phyloP scores from a whole-genome alignment of 2,888 invertebrate genomes.

The Cerastis leucographa region DNA sequence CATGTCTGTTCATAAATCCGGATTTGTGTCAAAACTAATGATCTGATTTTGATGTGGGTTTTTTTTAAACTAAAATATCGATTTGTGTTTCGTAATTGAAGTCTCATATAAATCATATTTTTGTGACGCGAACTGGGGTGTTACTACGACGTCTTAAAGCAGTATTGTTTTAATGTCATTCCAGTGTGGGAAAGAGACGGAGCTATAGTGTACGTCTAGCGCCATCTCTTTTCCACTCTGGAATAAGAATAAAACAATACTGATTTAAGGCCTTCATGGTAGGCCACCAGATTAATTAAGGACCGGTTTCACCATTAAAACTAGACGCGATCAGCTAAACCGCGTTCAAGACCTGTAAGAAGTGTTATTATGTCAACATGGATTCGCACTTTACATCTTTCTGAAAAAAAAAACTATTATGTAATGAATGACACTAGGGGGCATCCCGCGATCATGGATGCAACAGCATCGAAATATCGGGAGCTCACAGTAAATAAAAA shows the following conservation, averaged over 20 bases:
- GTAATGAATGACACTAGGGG: background rate
- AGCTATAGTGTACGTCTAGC: too few species aligned
- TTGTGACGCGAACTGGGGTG: background rate
- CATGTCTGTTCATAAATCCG: slow-evolving; percentile 43
- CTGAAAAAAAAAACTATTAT: background rate
- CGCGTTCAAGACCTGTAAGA: background rate
- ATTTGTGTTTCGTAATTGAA: slow-evolving; percentile 2
- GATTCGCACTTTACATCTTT: background rate
- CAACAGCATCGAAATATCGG: too few species aligned
- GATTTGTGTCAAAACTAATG: slow-evolving; percentile 35
- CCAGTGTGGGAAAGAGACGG: too few species aligned
- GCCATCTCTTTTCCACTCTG: too few species aligned
- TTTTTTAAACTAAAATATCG: slow-evolving; percentile 23
- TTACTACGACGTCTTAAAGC: too few species aligned
- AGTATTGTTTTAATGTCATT: too few species aligned
- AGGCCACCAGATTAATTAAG: background rate
- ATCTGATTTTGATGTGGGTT: slow-evolving; percentile 35
- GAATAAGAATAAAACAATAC: too few species aligned
- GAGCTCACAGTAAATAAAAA: too few species aligned
- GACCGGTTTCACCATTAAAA: background rate
- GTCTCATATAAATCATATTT: background rate
- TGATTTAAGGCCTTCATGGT: too few species aligned
- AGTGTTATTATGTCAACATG: background rate
- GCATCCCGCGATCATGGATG: too few species aligned
- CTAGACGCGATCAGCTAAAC: background rate